These are phyloP conservation scores for Tholera decimalis DNA, from an alignment of 2,888 invertebrate genomes.

Conservation along the genomic window DNA sequence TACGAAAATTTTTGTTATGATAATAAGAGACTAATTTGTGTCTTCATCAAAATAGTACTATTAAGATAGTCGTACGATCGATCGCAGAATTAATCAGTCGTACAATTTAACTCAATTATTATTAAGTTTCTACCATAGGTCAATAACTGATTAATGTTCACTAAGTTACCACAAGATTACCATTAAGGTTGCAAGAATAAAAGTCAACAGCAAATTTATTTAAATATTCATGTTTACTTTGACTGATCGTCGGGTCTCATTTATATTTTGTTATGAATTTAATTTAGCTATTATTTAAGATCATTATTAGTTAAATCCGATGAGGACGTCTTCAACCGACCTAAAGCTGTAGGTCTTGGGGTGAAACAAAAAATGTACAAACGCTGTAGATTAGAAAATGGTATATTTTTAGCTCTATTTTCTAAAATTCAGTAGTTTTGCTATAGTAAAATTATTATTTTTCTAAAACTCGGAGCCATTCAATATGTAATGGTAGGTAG, in stretches of 20 bases:
- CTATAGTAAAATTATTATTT: background rate
- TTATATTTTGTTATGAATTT: conserved; percentile 44
- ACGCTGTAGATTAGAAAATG: conserved; percentile 61
- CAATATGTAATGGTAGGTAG: conserved; percentile 5
- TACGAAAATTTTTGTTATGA: conserved; percentile 31
- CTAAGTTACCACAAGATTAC: conserved; percentile 58
- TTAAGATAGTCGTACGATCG: conserved; percentile 15
- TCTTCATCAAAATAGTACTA: background rate
- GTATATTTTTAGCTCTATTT: conserved; percentile 44
- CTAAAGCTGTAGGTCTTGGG: conserved; percentile 37
- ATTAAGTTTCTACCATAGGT: conserved; percentile 14
- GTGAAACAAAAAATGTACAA: conserved; percentile 57
- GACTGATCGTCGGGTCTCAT: conserved; percentile 59
- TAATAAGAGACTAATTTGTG: conserved; percentile 12
- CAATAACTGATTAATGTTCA: conserved; percentile 14
- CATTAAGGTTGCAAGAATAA: conserved; percentile 29
- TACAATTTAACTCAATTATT: conserved; percentile 7
- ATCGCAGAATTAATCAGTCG: conserved; percentile 1
- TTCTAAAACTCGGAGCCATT: conserved; percentile 17
- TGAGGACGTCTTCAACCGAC: conserved; percentile 61
- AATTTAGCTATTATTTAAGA: conserved; percentile 46
- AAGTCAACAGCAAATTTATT: conserved; percentile 53
- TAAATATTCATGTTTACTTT: conserved; percentile 51
- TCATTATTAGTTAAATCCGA: conserved; percentile 51
- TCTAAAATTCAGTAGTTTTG: conserved; percentile 53